These are phyloP conservation scores for Porites rus DNA, from an alignment of 92 coral and sea anemone genomes.

Conservation along the genomic window DNA sequence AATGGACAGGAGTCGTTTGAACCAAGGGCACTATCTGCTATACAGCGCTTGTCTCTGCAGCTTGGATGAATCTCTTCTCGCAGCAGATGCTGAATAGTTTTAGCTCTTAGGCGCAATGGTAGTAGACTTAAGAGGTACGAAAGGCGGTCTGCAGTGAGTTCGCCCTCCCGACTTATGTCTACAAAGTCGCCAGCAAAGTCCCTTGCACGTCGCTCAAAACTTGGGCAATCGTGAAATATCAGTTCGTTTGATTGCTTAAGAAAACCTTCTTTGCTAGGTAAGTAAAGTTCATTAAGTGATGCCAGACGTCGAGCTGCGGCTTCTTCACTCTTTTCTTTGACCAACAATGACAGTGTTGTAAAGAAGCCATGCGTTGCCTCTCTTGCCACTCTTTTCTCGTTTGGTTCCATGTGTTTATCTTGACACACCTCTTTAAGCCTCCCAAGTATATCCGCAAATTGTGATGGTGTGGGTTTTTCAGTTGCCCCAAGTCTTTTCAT, in stretches of 20 bases:
- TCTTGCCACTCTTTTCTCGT: conserved; percentile 85
- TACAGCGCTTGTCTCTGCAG: conserved; percentile 84
- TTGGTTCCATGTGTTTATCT: conserved; percentile 88
- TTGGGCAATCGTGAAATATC: conserved; percentile 91
- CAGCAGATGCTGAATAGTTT: conserved; percentile 83
- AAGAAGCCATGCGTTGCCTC: conserved; percentile 88
- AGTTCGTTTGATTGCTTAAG: conserved; percentile 89
- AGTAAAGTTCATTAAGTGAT: conserved; percentile 71
- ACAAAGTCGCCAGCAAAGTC: conserved; percentile 92
- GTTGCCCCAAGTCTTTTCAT: conserved; percentile 93
- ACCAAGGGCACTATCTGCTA: conserved; percentile 65
- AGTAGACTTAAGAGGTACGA: conserved; percentile 83
- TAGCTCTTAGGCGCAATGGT: conserved; percentile 87
- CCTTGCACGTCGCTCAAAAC: conserved; percentile 91
- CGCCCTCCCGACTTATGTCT: conserved; percentile 93
- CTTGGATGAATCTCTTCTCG: conserved; percentile 90
- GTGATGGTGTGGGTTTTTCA: conserved; percentile 88
- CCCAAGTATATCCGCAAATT: conserved; percentile 84
- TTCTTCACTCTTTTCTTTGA: conserved; percentile 75
- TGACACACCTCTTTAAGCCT: conserved; percentile 85
- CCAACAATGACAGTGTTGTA: conserved; percentile 79
- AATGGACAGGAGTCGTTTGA: conserved; percentile 68
- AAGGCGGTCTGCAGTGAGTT: conserved; percentile 91
- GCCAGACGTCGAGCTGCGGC: conserved; percentile 71
- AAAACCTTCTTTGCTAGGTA: conserved; percentile 92